Conservation (phyloP, 2,888 invertebrate species). For the Mimas tiliae region DNA sequence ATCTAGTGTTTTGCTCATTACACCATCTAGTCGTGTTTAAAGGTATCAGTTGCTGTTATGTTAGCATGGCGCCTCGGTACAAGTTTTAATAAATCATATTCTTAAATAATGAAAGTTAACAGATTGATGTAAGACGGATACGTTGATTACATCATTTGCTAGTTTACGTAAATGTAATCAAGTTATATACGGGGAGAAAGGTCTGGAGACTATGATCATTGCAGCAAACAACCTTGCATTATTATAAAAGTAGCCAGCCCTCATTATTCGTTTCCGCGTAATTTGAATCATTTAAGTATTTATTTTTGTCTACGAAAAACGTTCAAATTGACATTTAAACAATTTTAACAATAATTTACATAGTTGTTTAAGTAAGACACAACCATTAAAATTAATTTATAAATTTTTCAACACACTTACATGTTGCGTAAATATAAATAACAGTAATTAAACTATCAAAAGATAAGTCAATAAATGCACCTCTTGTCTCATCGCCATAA, state of each 20-base stretch:
- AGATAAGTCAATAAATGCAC: conserved; percentile 8
- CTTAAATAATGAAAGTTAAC: conserved; percentile 16
- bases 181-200: conserved; percentile 23
- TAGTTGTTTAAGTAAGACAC: not conserved
- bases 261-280: conserved; percentile 7
- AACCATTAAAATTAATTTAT: not conserved
- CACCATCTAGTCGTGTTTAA: not conserved
- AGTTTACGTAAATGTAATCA: conserved; percentile 21
- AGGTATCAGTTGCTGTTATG: not conserved
- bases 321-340: not conserved
- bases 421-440: conserved; percentile 7
- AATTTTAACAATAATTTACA: not conserved
- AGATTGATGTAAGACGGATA: conserved; percentile 20
- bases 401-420: not conserved
- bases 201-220: conserved; percentile 17
- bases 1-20: too few species aligned
- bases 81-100: conserved; percentile 16
- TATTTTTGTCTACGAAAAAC: not conserved
- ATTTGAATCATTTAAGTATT: not conserved
- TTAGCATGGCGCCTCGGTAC: not conserved
- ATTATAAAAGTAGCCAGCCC: conserved; percentile 5
- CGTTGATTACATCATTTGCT: conserved; percentile 11
- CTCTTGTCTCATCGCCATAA: conserved; percentile 14
- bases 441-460: conserved; percentile 15
- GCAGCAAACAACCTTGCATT: conserved; percentile 19